These are phyloP conservation scores for Rhimphoctona megacephalus DNA, from an alignment of 2,888 invertebrate genomes.

Conservation along the genomic window DNA sequence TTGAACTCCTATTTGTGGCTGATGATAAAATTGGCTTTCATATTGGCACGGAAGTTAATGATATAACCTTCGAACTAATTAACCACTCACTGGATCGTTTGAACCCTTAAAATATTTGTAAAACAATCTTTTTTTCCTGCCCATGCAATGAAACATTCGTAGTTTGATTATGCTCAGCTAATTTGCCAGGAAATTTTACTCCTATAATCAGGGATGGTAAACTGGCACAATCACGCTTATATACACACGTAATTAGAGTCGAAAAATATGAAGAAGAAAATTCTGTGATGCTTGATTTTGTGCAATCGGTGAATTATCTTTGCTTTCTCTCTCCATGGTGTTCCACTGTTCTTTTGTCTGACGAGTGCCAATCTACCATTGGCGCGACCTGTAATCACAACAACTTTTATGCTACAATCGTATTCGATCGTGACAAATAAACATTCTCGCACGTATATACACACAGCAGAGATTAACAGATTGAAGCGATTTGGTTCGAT, in stretches of 20 bases:
- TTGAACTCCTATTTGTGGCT: not conserved
- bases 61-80: not conserved
- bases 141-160: not conserved
- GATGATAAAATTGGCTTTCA: not conserved
- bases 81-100: not conserved
- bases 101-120: not conserved
- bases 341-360: not conserved
- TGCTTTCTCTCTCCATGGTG: not conserved
- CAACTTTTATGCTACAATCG: conserved; percentile 33
- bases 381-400: conserved; percentile 25
- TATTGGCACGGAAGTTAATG: not conserved
- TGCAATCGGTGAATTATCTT: not conserved
- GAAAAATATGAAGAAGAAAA: not conserved
- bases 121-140: not conserved
- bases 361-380: not conserved
- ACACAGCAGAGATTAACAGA: not conserved
- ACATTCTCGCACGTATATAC: conserved; percentile 11
- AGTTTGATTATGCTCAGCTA: not conserved
- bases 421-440: conserved; percentile 44
- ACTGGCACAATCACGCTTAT: not conserved
- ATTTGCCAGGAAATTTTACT: not conserved
- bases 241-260: not conserved
- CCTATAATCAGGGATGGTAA: not conserved
- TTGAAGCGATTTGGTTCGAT: not conserved
- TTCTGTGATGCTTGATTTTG: not conserved